Conservation (phyloP, 2,888 invertebrate species). For the Eupelmus urozonus region DNA sequence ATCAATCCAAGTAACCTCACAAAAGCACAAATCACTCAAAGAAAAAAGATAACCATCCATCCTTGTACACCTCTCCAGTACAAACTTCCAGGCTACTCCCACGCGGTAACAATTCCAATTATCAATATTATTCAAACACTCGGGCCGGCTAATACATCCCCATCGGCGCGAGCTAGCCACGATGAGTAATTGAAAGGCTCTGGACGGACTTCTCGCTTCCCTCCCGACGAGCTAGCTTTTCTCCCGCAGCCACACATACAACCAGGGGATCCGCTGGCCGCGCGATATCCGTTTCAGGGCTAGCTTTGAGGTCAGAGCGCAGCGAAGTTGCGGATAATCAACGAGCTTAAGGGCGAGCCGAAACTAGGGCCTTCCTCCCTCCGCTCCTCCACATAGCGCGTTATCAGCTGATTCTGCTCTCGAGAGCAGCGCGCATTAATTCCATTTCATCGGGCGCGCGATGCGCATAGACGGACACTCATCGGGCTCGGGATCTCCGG, state of each 20-base stretch:
- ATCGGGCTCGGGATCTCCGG: constrained; percentile 16
- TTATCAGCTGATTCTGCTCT: constrained; percentile 58
- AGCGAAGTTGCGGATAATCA: too few species aligned
- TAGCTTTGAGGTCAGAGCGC: constrained; percentile 10
- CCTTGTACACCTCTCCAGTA: too few species aligned
- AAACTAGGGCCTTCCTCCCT: not conserved
- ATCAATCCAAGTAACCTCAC: too few species aligned
- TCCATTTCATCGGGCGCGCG: constrained; percentile 51
- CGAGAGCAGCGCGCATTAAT: constrained; percentile 46
- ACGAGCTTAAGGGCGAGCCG: too few species aligned
- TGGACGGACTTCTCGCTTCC: too few species aligned
- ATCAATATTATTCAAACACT: constrained; percentile 41
- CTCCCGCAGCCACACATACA: too few species aligned
- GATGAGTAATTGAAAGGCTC: not conserved
- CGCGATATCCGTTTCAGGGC: not conserved
- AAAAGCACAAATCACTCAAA: too few species aligned
- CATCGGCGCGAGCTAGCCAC: not conserved
- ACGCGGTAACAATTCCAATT: constrained; percentile 47
- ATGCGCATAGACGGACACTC: constrained; percentile 23
- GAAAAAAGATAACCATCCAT: too few species aligned
- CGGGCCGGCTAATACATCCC: too few species aligned
- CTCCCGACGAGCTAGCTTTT: too few species aligned
- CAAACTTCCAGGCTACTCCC: too few species aligned
- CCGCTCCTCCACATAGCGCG: not conserved
- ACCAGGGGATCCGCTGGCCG: not conserved